phyloP scores from a whole-genome alignment of 2,797 vertebrate species.

The Scyliorhinus canicula region DNA sequence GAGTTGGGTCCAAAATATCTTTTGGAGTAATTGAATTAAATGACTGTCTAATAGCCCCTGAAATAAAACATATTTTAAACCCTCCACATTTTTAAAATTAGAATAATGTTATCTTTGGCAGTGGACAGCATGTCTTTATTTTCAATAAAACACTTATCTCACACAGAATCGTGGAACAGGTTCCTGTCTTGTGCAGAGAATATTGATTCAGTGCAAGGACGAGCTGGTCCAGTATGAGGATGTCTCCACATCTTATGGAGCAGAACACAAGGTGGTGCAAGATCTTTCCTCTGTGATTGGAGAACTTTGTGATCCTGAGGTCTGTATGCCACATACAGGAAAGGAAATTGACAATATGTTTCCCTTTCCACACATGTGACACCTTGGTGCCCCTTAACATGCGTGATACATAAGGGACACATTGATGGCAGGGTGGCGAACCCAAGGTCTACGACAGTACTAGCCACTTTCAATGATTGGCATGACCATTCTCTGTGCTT shows the following conservation, averaged over 20 bases:
- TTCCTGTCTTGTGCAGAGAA: background rate
- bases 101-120: conserved; percentile 22
- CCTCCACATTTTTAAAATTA: background rate
- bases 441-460: background rate
- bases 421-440: background rate
- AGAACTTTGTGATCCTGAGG: background rate
- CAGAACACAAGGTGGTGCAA: no score
- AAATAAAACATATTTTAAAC: conserved; percentile 21
- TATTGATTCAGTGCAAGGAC: background rate
- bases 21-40: background rate
- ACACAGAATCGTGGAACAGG: background rate
- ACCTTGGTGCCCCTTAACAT: background rate
- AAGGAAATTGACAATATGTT: background rate
- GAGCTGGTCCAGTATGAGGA: background rate
- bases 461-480: background rate
- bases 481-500: background rate
- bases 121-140: background rate
- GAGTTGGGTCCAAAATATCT: conserved; percentile 5
- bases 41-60: background rate
- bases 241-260: background rate
- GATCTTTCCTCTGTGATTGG: background rate
- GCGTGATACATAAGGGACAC: background rate
- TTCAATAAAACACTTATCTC: background rate
- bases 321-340: background rate
- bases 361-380: background rate